Percentiles rank a stretch among this genome's conserved stretches.
phyloP scores from a whole-genome alignment of 2,113 vertebrate species.

The Corythornis vintsioides region DNA sequence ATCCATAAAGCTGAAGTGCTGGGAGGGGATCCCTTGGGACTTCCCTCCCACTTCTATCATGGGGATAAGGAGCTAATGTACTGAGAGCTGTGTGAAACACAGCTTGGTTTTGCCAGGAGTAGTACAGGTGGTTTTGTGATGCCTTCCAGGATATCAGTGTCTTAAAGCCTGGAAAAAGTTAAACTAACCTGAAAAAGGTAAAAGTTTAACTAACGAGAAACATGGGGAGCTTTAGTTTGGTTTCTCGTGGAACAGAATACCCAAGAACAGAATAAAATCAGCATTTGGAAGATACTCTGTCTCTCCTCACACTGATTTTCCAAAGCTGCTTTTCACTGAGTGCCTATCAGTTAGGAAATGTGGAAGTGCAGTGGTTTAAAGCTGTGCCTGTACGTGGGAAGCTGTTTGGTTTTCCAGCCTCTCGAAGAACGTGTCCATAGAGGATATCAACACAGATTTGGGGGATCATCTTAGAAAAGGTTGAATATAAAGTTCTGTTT shows the following conservation, averaged over 20 bases:
- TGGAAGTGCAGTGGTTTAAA: conserved; percentile 8
- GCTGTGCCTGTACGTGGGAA: neutral
- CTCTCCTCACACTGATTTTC: conserved; percentile 3
- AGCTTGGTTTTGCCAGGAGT: neutral
- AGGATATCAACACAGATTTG: conserved; percentile 55
- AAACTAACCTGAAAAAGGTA: too few species aligned
- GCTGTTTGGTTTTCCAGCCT: conserved; percentile 12
- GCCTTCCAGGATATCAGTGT: neutral
- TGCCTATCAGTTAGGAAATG: conserved; percentile 54
- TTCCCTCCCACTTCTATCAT: neutral
- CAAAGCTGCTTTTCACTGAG: neutral
- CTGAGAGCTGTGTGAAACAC: neutral
- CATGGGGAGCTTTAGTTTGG: neutral
- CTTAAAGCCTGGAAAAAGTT: neutral
- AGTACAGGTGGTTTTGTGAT: neutral
- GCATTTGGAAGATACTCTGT: conserved; percentile 37
- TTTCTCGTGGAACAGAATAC: conserved; percentile 18
- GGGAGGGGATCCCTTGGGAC: accelerated
- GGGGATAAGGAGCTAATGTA: neutral
- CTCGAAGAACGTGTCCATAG: conserved; percentile 39
- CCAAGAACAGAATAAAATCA: conserved; percentile 32
- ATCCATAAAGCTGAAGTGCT: neutral
- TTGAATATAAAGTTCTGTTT: conserved; percentile 59
- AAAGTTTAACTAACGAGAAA: too few species aligned
- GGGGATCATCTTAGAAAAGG: conserved; percentile 38